Evolutionary conservation across 2,797 vertebrate species (phyloP).

Genomic region (Artibeus lituratus): DNA sequence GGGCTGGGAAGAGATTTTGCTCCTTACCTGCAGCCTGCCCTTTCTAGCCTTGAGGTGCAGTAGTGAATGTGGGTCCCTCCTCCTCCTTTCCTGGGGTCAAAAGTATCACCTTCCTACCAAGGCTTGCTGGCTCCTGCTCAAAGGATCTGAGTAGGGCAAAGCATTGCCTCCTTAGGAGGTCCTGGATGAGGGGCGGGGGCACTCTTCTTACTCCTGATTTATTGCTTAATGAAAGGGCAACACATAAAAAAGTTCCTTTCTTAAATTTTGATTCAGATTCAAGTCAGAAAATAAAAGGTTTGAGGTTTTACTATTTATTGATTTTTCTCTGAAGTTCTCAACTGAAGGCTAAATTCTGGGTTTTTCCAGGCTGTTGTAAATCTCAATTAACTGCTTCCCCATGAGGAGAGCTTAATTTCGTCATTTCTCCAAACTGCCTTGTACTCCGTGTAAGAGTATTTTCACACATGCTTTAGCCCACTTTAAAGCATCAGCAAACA

Average conservation of each 20-base stretch:
- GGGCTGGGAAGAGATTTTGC: not conserved
- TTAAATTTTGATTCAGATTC: conserved; percentile 26
- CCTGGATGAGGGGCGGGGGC: not conserved
- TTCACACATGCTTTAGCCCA: not conserved
- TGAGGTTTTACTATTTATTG: conserved; percentile 32
- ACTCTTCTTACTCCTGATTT: not conserved
- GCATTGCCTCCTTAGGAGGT: not conserved
- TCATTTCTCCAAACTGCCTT: conserved; percentile 31
- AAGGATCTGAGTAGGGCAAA: not conserved
- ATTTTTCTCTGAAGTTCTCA: conserved; percentile 41
- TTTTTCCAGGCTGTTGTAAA: conserved; percentile 60
- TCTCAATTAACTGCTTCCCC: conserved; percentile 41
- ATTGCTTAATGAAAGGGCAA: not conserved
- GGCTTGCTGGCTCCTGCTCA: conserved; percentile 18
- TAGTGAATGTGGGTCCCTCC: not conserved
- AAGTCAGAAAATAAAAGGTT: not conserved
- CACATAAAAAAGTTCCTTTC: not conserved
- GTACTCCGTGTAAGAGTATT: not conserved
- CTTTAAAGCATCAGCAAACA: not conserved
- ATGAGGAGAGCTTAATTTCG: not conserved
- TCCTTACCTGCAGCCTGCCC: not conserved
- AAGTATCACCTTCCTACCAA: conserved; percentile 44
- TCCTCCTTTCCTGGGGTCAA: conserved; percentile 1
- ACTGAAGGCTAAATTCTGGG: conserved; percentile 34
- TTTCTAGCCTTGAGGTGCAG: not conserved